Percentiles rank a stretch among this genome's conserved stretches.
Conservation (phyloP, 2,797 vertebrate genomes). For the Oreortyx pictus region DNA sequence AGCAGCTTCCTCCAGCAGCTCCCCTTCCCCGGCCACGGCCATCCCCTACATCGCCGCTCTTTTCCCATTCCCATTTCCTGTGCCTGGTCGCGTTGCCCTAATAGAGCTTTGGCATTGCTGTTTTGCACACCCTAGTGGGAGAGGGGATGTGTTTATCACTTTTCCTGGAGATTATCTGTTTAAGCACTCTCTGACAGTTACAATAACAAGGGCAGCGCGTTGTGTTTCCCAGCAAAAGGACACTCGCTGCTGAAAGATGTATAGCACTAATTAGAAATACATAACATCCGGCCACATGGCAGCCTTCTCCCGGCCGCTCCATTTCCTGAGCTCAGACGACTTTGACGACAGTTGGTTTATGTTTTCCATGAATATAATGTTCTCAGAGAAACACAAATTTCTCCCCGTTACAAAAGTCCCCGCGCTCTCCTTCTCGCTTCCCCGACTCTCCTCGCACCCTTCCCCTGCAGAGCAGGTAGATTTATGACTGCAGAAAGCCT, state of each 20-base stretch:
- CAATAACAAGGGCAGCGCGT: constrained; percentile 87
- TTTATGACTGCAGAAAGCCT: constrained; percentile 45
- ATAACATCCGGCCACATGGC: constrained; percentile 99
- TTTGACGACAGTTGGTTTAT: constrained; percentile 96
- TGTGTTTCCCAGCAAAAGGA: constrained; percentile 94
- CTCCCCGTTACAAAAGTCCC: constrained; percentile 64
- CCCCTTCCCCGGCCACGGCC: constrained; percentile 1
- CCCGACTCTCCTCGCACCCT: neutral
- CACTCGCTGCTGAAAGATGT: constrained; percentile 98
- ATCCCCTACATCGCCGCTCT: constrained; percentile 51
- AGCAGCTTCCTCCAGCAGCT: constrained; percentile 58
- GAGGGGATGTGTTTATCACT: constrained; percentile 85
- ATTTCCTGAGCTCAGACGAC: constrained; percentile 97
- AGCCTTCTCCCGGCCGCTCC: constrained; percentile 95
- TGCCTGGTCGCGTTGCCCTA: constrained; percentile 77
- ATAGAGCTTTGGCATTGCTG: constrained; percentile 79
- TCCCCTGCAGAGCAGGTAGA: constrained; percentile 68
- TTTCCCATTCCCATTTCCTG: constrained; percentile 80
- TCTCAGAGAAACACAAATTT: constrained; percentile 80
- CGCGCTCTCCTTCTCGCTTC: neutral
- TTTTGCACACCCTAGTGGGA: constrained; percentile 79
- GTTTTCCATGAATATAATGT: constrained; percentile 90
- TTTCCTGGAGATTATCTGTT: constrained; percentile 89
- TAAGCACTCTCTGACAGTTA: constrained; percentile 88
- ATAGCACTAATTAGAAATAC: constrained; percentile 99